Percentiles rank a stretch among this genome's conserved stretches.
Evolutionary conservation across 2,113 vertebrate species (phyloP).

Genomic region (Megaceryle maxima): DNA sequence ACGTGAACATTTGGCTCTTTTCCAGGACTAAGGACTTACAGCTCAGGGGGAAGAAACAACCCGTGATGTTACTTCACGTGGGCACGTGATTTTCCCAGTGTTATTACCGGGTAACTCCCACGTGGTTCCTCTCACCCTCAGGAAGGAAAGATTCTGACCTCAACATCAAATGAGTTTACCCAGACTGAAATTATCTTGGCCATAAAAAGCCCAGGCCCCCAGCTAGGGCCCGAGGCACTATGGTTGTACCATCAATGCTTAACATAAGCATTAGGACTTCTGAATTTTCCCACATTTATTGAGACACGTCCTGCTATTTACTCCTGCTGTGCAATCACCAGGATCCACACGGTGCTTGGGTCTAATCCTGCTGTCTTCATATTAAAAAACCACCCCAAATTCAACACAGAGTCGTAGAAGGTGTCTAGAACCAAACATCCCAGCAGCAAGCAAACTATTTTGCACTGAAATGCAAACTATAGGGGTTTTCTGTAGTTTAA

Average conservation of each 20-base stretch:
- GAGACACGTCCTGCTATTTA: neutral
- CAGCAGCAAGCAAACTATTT: neutral
- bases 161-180: neutral
- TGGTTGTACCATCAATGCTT: neutral
- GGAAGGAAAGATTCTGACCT: neutral
- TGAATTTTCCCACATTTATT: neutral
- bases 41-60: slow-evolving; percentile 11
- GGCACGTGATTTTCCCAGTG: neutral
- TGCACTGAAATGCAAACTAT: neutral
- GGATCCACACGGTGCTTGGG: neutral
- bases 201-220: neutral
- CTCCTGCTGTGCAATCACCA: neutral
- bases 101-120: neutral
- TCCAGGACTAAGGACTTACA: slow-evolving; percentile 2
- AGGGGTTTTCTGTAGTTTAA: neutral
- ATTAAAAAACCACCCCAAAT: neutral
- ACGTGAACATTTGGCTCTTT: slow-evolving; percentile 1
- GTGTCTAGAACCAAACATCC: neutral
- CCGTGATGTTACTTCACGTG: neutral
- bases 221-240: neutral
- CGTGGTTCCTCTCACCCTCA: neutral
- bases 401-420: neutral
- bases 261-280: neutral
- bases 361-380: neutral
- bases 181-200: neutral